Evolutionary conservation across 2,797 vertebrate species (phyloP), one percentile per base, ranked within the genome.

Genomic region (Danio albolineatus): DNA sequence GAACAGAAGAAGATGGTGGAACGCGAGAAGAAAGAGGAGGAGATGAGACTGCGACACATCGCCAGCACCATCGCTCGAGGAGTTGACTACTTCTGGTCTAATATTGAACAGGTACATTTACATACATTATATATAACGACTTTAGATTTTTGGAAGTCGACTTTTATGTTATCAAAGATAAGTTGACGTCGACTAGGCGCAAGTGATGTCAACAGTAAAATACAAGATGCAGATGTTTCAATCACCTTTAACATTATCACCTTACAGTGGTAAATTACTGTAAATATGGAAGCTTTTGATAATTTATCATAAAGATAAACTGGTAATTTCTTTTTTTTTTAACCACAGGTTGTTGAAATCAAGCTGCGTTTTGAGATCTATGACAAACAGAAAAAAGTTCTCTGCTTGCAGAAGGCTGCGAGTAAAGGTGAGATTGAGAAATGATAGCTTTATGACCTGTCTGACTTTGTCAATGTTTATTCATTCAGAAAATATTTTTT

Each of bases 71-170:
- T 98, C 74, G 96, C 97, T 14, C 90, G 95, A 83, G 95, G 97
- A 87, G 96, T 98, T 77, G 96, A 97, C 54, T 96, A 95, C 84
- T 98, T 98, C 89, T 98, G 97, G 96, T 94, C 94, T 48, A 98
- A 97, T 89, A 97, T 98, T 76, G 95, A 97, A 71, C 96, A 98
- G 95, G 97, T 96, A 71, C n/a, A 81, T 70, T 12, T 12, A 46
- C 2, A 12, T 17, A 14, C 12, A 0, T 17, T 54, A 28, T 62
- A 62, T n/a, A n/a, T 76, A 6, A 28, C 28, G 28, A 28, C n/a
- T n/a, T n/a, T n/a, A n/a, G 1, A 28, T 3, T 28, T 28, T 28
- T 28, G 28, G 28, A 28, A 28, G 28, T 28, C 3, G 3, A 28
- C 28, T 28, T 28, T 28, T 28, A 28, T 28, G 28, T 28, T 28